These are phyloP conservation scores for Rhabdomys pumilio DNA, from an alignment of 2,797 vertebrate species.

Conservation along the genomic window DNA sequence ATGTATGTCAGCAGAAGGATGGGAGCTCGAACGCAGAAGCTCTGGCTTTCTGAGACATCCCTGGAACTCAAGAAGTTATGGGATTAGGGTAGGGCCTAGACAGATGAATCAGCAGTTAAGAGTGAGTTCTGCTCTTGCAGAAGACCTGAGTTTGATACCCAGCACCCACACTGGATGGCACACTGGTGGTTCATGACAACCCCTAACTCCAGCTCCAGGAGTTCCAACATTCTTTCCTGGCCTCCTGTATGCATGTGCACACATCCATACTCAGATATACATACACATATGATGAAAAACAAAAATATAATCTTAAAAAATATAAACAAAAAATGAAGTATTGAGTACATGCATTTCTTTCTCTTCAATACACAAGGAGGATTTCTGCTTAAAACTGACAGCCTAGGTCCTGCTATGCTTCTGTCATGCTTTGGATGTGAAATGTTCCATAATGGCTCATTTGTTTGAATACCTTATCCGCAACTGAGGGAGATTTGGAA, in stretches of 20 bases:
- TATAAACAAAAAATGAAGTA: not conserved
- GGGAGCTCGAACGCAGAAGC: not conserved
- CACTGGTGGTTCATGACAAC: not conserved
- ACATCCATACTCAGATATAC: not conserved
- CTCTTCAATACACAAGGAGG: not conserved
- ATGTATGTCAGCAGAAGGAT: not conserved
- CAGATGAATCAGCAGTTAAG: not conserved
- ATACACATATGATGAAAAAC: not conserved
- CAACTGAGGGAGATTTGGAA: not conserved
- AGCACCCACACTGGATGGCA: not conserved
- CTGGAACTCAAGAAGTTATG: not conserved
- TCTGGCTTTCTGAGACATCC: not conserved
- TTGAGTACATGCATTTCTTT: not conserved
- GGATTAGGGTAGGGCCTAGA: not conserved
- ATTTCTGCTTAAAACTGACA: not conserved
- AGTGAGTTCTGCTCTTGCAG: not conserved
- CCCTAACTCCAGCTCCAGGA: too few species aligned
- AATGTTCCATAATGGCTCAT: not conserved
- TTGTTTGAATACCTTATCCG: not conserved
- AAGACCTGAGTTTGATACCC: not conserved
- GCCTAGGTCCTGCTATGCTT: not conserved
- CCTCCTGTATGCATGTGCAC: not conserved
- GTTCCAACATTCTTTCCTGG: not conserved
- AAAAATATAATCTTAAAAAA: not conserved
- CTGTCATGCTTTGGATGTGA: not conserved